Conservation (phyloP, 1,140 invertebrate species). For the Drosophila pectinifera region DNA sequence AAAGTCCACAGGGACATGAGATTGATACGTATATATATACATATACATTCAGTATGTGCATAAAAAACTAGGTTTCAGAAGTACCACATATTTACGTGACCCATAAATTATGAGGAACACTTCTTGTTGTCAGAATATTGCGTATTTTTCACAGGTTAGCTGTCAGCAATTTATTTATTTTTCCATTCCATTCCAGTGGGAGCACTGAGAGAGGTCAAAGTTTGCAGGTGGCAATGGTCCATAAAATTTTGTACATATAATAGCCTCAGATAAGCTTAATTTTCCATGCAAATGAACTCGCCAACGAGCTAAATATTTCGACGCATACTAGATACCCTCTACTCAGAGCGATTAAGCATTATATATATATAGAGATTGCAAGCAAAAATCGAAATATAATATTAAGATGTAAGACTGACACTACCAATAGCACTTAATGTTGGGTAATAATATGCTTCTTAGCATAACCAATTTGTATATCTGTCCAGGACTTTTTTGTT, state of each 20-base stretch:
- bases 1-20: slow-evolving; percentile 36
- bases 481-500: neutral
- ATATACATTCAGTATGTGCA: neutral
- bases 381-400: neutral
- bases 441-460: no score
- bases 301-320: neutral
- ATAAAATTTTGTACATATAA: slow-evolving; percentile 22
- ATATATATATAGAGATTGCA: neutral
- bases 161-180: slow-evolving; percentile 38
- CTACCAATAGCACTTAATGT: no score
- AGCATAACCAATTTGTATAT: slow-evolving; percentile 1
- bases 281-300: slow-evolving; percentile 24
- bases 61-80: slow-evolving; percentile 27
- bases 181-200: slow-evolving; percentile 29
- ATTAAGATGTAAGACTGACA: no score
- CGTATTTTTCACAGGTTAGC: slow-evolving; percentile 50
- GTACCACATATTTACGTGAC: slow-evolving; percentile 54
- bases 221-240: slow-evolving; percentile 18
- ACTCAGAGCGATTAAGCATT: neutral
- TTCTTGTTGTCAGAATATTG: slow-evolving; percentile 61
- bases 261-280: slow-evolving; percentile 31
- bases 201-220: slow-evolving; percentile 39
- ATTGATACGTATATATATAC: slow-evolving; percentile 22
- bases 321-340: slow-evolving; percentile 1
- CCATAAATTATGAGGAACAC: slow-evolving; percentile 71